Percentiles rank a stretch among this genome's conserved stretches.
phyloP scores from a whole-genome alignment of 2,113 vertebrate species.

The Piaya cayana region DNA sequence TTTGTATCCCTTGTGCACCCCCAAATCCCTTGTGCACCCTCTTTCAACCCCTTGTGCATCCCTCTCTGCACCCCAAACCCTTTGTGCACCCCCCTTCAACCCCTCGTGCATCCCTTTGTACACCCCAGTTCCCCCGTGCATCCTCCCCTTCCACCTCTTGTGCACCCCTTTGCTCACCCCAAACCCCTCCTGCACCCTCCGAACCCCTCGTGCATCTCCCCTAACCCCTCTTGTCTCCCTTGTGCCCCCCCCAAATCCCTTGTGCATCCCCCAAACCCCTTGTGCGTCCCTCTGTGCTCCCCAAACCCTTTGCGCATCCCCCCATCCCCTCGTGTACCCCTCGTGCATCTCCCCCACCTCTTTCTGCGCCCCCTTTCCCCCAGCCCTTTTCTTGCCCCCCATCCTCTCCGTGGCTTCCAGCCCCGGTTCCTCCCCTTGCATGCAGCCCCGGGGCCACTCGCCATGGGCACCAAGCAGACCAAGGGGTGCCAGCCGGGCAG shows the following conservation, averaged over 20 bases:
- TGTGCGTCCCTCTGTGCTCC: too few species aligned
- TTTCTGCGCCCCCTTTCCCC: background rate
- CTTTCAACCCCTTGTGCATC: too few species aligned
- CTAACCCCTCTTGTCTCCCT: background rate
- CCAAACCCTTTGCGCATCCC: too few species aligned
- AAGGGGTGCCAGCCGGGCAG: slow-evolving; percentile 80
- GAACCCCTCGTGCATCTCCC: too few species aligned
- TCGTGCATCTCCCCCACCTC: background rate
- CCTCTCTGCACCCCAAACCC: too few species aligned
- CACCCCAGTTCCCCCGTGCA: background rate
- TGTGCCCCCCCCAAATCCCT: too few species aligned
- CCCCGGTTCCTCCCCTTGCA: background rate
- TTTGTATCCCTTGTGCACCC: too few species aligned
- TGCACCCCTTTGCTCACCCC: too few species aligned
- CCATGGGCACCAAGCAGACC: slow-evolving; percentile 92
- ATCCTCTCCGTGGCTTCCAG: background rate
- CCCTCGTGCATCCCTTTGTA: background rate
- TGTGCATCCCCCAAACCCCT: background rate
- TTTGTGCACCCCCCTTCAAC: too few species aligned
- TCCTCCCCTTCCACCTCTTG: too few species aligned
- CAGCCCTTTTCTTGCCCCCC: too few species aligned
- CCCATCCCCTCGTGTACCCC: background rate
- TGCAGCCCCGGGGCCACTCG: background rate
- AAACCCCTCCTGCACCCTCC: background rate
- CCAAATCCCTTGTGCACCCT: too few species aligned